Base-by-base conservation (phyloP, 2,797 vertebrate species). In the Podargus strigoides region DNA sequence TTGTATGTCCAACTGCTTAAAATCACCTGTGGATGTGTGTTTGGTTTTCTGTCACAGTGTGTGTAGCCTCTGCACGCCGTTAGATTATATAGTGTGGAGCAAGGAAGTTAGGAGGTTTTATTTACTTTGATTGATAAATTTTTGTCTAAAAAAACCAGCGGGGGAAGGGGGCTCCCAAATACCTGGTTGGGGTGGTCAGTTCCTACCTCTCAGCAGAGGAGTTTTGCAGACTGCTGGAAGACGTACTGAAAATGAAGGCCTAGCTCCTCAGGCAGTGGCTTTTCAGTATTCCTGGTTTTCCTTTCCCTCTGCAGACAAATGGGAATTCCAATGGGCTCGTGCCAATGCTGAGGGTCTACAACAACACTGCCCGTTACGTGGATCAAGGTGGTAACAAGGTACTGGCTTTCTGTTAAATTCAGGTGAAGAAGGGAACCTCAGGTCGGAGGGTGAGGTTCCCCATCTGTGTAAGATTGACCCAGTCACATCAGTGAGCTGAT, bases 351-450 rank as follows among this genome's bases (percentile, higher is more conserved):
- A 98, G 99, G 37, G 99, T 99, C 10, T 99, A 99, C 97, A 99
- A 99, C 97, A 99, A 99, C 97, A 99, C 99, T 0, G 99, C 99
- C 1, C 99, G 99, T 3, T 99, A 99, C 3, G 99, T 99, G 30
- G 99, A 99, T 89, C 99, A 99, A 80, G 99, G 99, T 2, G 99
- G 99, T 41, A 99, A 99, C 97, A 99, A 99, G 98, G 98, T 99
- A 94, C 67, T 7, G 59, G 44, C 78, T 12, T 72, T 44, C 63
- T 58, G 5, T 6, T 14, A 2, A 67, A 8, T 1, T 1, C 2
- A 27, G 46, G 5, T 4, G 10, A 3, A 4, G 36, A 5, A 8
- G 30, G 67, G 27, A 32, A 1, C 27, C 50, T 30, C 0, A 1
- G 36, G 2, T 4, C 2, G 3, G 9, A 21, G 53, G 37, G 34